Conservation (phyloP, 2,113 vertebrate genomes). For the Vanacampus margaritifer region DNA sequence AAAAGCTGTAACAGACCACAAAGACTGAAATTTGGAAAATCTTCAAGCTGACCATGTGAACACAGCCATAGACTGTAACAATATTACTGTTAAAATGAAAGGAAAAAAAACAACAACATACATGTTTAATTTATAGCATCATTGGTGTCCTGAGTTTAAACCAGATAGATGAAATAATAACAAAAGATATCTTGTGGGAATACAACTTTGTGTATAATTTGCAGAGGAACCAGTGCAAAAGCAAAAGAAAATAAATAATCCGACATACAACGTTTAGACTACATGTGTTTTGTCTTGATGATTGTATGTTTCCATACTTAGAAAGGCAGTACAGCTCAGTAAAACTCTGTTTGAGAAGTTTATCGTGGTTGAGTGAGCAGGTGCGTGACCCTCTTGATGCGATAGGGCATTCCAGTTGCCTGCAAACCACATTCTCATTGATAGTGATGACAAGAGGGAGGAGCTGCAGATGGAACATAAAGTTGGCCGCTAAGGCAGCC, state of each 20-base stretch:
- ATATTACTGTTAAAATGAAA: neutral
- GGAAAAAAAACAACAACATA: neutral
- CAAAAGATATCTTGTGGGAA: neutral
- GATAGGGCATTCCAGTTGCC: conserved; percentile 7
- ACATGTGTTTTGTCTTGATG: conserved; percentile 48
- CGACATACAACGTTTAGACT: conserved; percentile 41
- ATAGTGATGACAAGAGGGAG: neutral
- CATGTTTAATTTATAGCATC: neutral
- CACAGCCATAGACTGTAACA: neutral
- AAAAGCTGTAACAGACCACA: no score
- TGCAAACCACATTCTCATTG: neutral
- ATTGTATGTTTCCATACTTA: conserved; percentile 38
- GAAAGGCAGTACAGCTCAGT: conserved; percentile 13
- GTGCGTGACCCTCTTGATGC: conserved; percentile 38
- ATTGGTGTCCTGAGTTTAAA: neutral
- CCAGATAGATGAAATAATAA: neutral
- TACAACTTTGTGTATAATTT: conserved; percentile 1
- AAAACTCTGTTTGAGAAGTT: conserved; percentile 18
- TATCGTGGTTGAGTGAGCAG: conserved; percentile 25
- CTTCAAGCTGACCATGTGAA: no score
- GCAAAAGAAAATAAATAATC: conserved; percentile 10
- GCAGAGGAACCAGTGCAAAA: conserved; percentile 36
- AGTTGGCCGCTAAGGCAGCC: neutral
- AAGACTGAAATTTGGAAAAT: no score
- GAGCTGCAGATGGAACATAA: neutral